Conservation (phyloP, 2,888 invertebrate genomes). For the Trissolcus japonicus region DNA sequence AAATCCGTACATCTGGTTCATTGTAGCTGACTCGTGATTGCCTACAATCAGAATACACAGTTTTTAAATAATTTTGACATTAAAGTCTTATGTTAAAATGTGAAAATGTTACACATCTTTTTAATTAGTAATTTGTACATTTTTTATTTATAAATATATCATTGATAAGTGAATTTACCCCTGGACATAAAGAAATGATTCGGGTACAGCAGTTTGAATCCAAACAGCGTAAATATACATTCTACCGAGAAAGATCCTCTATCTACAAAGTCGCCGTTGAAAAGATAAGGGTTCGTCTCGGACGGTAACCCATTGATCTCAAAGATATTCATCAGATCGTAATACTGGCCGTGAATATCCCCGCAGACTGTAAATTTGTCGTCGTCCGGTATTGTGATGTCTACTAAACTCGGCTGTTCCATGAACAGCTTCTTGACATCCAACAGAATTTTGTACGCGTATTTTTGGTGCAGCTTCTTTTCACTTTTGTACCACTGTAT, state of each 20-base stretch:
- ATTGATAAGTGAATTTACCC: slow-evolving; percentile 80
- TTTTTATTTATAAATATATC: neutral
- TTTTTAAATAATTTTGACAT: neutral
- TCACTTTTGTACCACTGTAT: slow-evolving; percentile 93
- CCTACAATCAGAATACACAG: slow-evolving; percentile 78
- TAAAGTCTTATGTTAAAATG: neutral
- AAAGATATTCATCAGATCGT: slow-evolving; percentile 98
- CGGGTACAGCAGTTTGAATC: slow-evolving; percentile 96
- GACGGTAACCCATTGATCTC: slow-evolving; percentile 97
- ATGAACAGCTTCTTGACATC: slow-evolving; percentile 91
- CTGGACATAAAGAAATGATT: slow-evolving; percentile 98
- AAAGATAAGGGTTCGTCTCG: slow-evolving; percentile 96
- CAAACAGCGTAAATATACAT: slow-evolving; percentile 97
- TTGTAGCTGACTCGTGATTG: slow-evolving; percentile 98
- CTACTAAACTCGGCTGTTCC: slow-evolving; percentile 90
- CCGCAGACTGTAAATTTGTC: slow-evolving; percentile 98
- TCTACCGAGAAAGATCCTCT: slow-evolving; percentile 99
- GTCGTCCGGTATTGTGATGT: slow-evolving; percentile 90
- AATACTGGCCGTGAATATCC: slow-evolving; percentile 99
- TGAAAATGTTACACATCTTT: neutral
- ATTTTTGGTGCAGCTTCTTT: slow-evolving; percentile 96
- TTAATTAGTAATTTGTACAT: neutral
- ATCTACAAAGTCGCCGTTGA: slow-evolving; percentile 99
- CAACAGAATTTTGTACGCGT: slow-evolving; percentile 97
- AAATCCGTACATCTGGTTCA: slow-evolving; percentile 99